Conservation (phyloP, 2,113 vertebrate genomes). For the Pseudolaguvia tuberculata region DNA sequence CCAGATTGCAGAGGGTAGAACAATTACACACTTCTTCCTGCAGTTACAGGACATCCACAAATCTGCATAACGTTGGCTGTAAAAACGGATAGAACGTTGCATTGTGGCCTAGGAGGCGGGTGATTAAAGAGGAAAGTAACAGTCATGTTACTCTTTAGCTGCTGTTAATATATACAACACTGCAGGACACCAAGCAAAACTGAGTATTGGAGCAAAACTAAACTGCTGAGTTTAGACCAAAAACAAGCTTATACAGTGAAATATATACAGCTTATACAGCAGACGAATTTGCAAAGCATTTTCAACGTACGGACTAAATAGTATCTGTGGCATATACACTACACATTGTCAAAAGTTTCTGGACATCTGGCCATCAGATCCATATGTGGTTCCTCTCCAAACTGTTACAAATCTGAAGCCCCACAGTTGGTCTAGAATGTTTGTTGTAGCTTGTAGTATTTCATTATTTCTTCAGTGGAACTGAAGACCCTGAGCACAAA, state of each 20-base stretch:
- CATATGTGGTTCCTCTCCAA: too few species aligned
- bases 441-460: too few species aligned
- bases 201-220: background rate
- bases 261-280: too few species aligned
- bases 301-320: too few species aligned
- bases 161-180: slow-evolving; percentile 8
- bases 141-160: slow-evolving; percentile 17
- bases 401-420: too few species aligned
- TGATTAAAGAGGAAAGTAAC: background rate
- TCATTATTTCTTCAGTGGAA: too few species aligned
- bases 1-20: background rate
- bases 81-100: background rate
- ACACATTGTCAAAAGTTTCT: too few species aligned
- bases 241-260: background rate
- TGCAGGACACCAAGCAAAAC: background rate
- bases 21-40: background rate
- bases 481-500: too few species aligned
- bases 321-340: too few species aligned
- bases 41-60: background rate
- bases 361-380: too few species aligned
- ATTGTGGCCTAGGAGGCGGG: background rate
- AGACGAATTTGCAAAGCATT: too few species aligned
- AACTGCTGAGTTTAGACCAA: background rate
- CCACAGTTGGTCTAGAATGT: too few species aligned
- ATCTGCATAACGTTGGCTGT: background rate